Percentiles rank a stretch among this genome's conserved stretches.
These are phyloP conservation scores for Cynopterus sphinx DNA, from an alignment of 2,797 vertebrate genomes.

Conservation along the genomic window DNA sequence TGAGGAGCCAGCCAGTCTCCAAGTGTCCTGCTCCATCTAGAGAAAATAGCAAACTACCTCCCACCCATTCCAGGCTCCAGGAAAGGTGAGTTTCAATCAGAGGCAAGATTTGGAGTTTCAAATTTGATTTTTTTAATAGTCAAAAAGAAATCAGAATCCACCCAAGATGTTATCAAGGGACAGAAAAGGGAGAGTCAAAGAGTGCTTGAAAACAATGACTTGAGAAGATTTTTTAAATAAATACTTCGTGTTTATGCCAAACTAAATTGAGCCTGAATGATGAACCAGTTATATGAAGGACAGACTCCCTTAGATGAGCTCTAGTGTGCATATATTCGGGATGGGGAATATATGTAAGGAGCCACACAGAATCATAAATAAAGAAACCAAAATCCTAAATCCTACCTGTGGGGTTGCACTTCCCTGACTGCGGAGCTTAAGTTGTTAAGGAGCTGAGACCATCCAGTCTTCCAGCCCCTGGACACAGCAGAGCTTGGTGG, in stretches of 20 bases:
- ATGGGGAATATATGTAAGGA: not conserved
- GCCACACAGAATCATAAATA: not conserved
- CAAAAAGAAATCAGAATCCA: slow-evolving; percentile 28
- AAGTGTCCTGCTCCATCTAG: not conserved
- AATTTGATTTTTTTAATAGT: slow-evolving; percentile 43
- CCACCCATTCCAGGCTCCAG: not conserved
- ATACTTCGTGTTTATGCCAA: slow-evolving; percentile 56
- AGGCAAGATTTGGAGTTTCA: not conserved
- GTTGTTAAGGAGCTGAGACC: not conserved
- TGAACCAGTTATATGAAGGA: not conserved
- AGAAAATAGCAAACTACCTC: not conserved
- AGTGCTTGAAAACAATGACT: slow-evolving; percentile 18
- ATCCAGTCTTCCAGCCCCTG: not conserved
- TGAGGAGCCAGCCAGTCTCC: not conserved
- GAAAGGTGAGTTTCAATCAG: not conserved
- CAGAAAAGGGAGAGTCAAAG: slow-evolving; percentile 29
- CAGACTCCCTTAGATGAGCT: not conserved
- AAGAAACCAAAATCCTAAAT: not conserved
- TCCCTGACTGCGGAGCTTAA: not conserved
- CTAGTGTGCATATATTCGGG: too few species aligned
- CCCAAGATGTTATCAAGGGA: slow-evolving; percentile 37
- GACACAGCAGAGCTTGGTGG: not conserved
- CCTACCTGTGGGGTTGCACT: not conserved
- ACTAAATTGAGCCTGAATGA: slow-evolving; percentile 7
- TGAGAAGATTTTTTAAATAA: slow-evolving; percentile 10